A percentile compares a stretch with the other conserved stretches of the same genome.
phyloP scores from a whole-genome alignment of 92 coral and sea anemone species.

The Porites lobata region DNA sequence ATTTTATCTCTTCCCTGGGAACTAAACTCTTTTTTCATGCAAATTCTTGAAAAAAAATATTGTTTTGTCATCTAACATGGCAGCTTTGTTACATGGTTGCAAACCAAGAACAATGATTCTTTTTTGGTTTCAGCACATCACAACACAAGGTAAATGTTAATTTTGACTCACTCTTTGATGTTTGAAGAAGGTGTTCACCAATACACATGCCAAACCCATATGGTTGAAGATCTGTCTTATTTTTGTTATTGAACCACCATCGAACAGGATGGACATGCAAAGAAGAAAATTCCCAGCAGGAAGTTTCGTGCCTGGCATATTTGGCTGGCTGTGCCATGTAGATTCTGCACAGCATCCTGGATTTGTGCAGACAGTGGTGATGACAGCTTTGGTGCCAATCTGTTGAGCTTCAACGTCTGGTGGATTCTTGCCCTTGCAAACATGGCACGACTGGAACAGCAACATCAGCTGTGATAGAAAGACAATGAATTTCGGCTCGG shows the following conservation, averaged over 20 bases:
- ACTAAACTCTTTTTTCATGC: no score
- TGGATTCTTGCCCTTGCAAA: conserved; percentile 30
- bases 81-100: not conserved
- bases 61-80: conserved; percentile 20
- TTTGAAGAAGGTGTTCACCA: conserved; percentile 9
- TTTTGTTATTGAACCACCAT: conserved; percentile 17
- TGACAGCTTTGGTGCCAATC: conserved; percentile 36
- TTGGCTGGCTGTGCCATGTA: conserved; percentile 42
- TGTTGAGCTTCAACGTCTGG: conserved; percentile 42
- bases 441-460: conserved; percentile 48
- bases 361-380: conserved; percentile 33
- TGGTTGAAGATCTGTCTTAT: conserved; percentile 22
- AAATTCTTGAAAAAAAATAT: not conserved
- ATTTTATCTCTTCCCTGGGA: not conserved
- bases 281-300: conserved; percentile 19
- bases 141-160: not conserved
- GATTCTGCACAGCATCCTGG: conserved; percentile 28
- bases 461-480: conserved; percentile 37
- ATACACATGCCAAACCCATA: conserved; percentile 15
- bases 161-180: conserved; percentile 12
- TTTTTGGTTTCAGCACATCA: conserved; percentile 1
- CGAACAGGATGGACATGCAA: conserved; percentile 19
- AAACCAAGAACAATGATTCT: not conserved
- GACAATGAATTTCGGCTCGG: conserved; percentile 53
- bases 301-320: conserved; percentile 12